These are phyloP conservation scores for Pithys albifrons DNA, from an alignment of 2,113 vertebrate species.

Conservation along the genomic window DNA sequence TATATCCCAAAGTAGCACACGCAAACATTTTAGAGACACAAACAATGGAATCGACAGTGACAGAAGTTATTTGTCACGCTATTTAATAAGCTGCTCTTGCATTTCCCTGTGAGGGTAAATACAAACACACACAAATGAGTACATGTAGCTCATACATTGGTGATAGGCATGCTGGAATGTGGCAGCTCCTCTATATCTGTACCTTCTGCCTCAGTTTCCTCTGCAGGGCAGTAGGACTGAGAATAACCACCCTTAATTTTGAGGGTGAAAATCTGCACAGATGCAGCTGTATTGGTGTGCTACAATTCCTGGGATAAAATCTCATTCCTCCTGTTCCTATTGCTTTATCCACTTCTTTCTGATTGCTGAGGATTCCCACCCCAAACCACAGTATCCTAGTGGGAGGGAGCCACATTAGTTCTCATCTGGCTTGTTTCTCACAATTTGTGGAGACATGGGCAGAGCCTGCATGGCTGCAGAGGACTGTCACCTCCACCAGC, in stretches of 20 bases:
- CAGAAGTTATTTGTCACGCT: slow-evolving; percentile 47
- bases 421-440: neutral
- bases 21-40: slow-evolving; percentile 47
- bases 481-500: neutral
- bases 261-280: neutral
- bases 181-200: neutral
- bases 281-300: neutral
- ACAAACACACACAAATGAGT: slow-evolving; percentile 12
- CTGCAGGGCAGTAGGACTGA: neutral
- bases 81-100: slow-evolving; percentile 39
- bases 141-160: neutral
- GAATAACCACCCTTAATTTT: neutral
- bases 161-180: neutral
- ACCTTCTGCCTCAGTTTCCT: slow-evolving; percentile 29
- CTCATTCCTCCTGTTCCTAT: neutral
- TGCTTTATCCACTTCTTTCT: neutral
- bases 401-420: neutral
- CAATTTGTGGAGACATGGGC: neutral
- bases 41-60: slow-evolving; percentile 21
- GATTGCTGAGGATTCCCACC: neutral
- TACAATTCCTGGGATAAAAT: neutral
- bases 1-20: slow-evolving; percentile 51
- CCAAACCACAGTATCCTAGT: neutral
- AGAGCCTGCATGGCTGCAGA: neutral
- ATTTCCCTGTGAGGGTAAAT: slow-evolving; percentile 33